phyloP scores from a whole-genome alignment of 2,113 vertebrate genomes.

The Falco punctatus region DNA sequence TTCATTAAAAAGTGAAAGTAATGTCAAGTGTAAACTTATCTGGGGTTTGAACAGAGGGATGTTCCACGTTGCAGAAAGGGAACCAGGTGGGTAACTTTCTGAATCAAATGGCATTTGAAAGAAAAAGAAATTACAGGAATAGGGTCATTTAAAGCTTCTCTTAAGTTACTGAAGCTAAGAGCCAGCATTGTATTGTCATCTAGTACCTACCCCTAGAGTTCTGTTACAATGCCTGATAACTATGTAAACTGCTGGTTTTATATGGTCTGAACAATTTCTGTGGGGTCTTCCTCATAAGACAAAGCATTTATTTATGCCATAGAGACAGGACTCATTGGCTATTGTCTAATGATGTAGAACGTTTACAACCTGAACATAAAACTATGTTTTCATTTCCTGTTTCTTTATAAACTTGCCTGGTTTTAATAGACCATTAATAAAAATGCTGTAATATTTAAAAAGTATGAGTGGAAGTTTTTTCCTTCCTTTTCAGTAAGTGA shows the following conservation, averaged over 20 bases:
- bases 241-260: neutral
- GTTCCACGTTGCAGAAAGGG: neutral
- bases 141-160: neutral
- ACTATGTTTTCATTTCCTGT: neutral
- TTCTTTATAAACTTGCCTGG: neutral
- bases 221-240: neutral
- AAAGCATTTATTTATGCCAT: neutral
- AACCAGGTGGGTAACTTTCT: neutral
- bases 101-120: neutral
- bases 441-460: neutral
- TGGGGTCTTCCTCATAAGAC: neutral
- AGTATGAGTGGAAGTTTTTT: neutral
- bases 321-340: neutral
- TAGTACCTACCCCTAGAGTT: neutral
- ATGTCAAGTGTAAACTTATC: neutral
- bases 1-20: neutral
- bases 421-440: slow-evolving; percentile 33
- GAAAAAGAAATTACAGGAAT: neutral
- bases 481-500: neutral
- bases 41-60: neutral
- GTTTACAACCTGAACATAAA: neutral
- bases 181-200: neutral
- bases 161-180: neutral
- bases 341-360: neutral
- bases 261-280: neutral